Base-by-base conservation (phyloP, 2,113 vertebrate genomes). In the Lates calcarifer region DNA sequence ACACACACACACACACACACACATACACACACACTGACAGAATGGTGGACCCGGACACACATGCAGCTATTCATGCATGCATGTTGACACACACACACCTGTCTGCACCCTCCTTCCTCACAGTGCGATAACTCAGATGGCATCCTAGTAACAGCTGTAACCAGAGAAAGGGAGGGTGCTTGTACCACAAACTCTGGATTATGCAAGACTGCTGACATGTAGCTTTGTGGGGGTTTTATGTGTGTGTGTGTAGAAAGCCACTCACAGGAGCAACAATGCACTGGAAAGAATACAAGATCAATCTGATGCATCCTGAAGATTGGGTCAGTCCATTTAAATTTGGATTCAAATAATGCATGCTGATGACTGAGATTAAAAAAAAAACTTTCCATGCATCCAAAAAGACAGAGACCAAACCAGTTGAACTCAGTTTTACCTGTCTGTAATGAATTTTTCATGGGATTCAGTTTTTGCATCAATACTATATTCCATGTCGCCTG, bases 101-200 rank as follows among this genome's bases (percentile, higher is more conserved):
- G 84, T 89, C 89, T 70, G 29, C 84, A 83, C 74, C 85, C 84
- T 87, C 68, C 71, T 63, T 71, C 68, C 69, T 77, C 79, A 62
- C 74, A 51, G 61, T 61, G 67, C 69, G 63, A 80, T 86, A 61
- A 85, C 64, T 41, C 87, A 87, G 84, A 79, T 87, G 80, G 67
- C 84, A 68, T 74, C 33, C 76, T 67, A 58, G 82, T 75, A 90
- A 86, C 91, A 91, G 84, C 87, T 90, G 87, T 82, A 88, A 85
- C 87, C 47, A 53, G 79, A 84, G 81, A 83, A 78, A 60, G 60
- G 62, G 24, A 57, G 3, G 29, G 6, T 70, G 71, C 56, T 33
- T 61, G 22, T 20, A 20, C 53, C 67, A 28, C 58, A 60, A 72
- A 69, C 37, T 63, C 20, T 5, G 24, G 73, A 74, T 85, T 86